A percentile compares a stretch with the other conserved stretches of the same genome.
phyloP scores from a whole-genome alignment of 2,113 vertebrate genomes.

The Toxotes jaculatrix region DNA sequence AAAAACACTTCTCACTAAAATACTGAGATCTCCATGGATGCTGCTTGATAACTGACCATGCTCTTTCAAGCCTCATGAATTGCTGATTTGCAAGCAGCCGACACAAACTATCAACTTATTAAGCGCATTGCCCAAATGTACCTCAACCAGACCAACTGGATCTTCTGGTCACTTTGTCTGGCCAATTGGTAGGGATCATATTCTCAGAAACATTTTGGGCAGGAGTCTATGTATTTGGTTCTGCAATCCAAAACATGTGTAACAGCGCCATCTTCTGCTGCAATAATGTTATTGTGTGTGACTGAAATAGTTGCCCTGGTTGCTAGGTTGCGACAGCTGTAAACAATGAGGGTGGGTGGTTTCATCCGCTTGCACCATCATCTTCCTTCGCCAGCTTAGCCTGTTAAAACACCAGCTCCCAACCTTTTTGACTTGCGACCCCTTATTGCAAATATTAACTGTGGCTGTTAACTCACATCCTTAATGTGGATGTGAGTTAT shows the following conservation, averaged over 20 bases:
- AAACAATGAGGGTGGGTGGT: not conserved
- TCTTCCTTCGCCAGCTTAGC: not conserved
- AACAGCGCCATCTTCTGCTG: slow-evolving; percentile 66
- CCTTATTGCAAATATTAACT: too few species aligned
- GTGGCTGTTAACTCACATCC: not conserved
- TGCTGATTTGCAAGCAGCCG: not conserved
- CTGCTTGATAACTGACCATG: not conserved
- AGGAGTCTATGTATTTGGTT: not conserved
- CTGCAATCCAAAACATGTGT: slow-evolving; percentile 5
- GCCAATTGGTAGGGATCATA: slow-evolving; percentile 10
- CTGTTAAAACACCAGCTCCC: not conserved
- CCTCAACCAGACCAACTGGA: slow-evolving; percentile 19
- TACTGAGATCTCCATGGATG: slow-evolving; percentile 18
- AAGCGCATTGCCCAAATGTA: not conserved
- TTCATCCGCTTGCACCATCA: not conserved
- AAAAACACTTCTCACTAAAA: slow-evolving; percentile 3
- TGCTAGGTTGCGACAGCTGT: not conserved
- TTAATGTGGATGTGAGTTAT: not conserved
- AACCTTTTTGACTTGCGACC: not conserved
- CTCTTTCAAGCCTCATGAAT: slow-evolving; percentile 8
- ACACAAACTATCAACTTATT: slow-evolving; percentile 14
- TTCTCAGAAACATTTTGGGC: not conserved
- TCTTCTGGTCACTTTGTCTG: slow-evolving; percentile 29
- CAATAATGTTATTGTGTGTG: not conserved
- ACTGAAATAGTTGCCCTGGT: not conserved